Percentiles rank a stretch among this genome's conserved stretches.
These are phyloP conservation scores for Ostrea edulis DNA, from an alignment of 1,140 invertebrate genomes.

Conservation along the genomic window DNA sequence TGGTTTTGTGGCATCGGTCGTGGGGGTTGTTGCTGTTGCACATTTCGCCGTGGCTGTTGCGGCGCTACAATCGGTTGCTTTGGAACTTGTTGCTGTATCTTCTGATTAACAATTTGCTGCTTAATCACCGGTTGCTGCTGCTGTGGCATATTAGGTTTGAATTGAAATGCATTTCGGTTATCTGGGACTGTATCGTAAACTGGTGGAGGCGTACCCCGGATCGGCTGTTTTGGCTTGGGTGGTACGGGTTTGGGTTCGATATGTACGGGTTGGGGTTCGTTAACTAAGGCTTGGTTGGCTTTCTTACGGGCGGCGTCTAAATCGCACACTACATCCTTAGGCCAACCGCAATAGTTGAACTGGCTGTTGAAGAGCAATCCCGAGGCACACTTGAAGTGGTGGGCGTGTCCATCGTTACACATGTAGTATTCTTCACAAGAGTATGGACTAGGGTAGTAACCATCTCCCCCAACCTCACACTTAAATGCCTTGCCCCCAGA, in stretches of 20 bases:
- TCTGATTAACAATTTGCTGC: neutral
- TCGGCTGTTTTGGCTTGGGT: neutral
- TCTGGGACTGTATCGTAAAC: neutral
- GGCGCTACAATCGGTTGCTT: neutral
- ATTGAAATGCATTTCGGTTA: conserved; percentile 3
- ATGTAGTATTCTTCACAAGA: conserved; percentile 63
- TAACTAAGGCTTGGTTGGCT: neutral
- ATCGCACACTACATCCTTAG: conserved; percentile 63
- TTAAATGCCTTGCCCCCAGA: conserved; percentile 35
- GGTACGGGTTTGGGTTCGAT: neutral
- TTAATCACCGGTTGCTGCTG: neutral
- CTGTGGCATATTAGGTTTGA: neutral
- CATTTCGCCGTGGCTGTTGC: neutral
- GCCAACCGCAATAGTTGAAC: conserved; percentile 62
- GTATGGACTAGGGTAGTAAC: conserved; percentile 59
- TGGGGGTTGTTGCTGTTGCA: neutral
- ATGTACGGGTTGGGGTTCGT: neutral
- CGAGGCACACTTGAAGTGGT: conserved; percentile 61
- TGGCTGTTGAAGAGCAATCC: conserved; percentile 60
- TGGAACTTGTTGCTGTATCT: neutral
- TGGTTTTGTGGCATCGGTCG: neutral
- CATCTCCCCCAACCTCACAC: conserved; percentile 44
- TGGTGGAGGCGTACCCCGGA: neutral
- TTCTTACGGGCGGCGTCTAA: neutral
- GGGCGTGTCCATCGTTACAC: conserved; percentile 63